These are phyloP conservation scores for Python bivittatus DNA, from an alignment of 2,113 vertebrate species.

Conservation along the genomic window DNA sequence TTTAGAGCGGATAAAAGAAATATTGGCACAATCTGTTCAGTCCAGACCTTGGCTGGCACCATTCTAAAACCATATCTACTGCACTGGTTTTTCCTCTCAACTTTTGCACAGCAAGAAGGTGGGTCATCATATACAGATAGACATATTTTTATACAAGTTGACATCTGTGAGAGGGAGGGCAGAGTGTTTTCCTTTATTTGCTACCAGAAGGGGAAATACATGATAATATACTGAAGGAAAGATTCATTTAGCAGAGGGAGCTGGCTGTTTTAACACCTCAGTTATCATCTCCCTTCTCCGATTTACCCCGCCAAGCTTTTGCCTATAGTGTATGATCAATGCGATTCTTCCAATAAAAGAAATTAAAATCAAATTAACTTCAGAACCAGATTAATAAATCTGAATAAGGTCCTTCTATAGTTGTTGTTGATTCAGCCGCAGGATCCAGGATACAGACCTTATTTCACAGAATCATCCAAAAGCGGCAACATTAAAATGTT, in stretches of 20 bases:
- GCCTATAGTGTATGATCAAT: background rate
- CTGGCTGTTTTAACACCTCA: background rate
- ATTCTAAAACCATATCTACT: background rate
- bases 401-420: conserved; percentile 39
- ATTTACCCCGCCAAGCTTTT: background rate
- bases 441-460: conserved; percentile 10
- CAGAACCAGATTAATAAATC: conserved; percentile 60
- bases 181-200: background rate
- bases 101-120: background rate
- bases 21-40: background rate
- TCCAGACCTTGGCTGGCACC: background rate
- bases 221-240: background rate
- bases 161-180: background rate
- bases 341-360: background rate
- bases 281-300: background rate
- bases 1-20: background rate
- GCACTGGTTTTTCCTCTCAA: background rate
- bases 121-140: background rate
- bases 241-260: background rate
- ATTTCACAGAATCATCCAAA: conserved; percentile 38
- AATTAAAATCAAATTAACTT: conserved; percentile 31
- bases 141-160: background rate
- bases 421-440: conserved; percentile 31
- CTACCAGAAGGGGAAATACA: background rate
- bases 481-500: conserved; percentile 4